Evolutionary conservation across 2,113 vertebrate genomes (phyloP).

Genomic region (Centropus unirufus): DNA sequence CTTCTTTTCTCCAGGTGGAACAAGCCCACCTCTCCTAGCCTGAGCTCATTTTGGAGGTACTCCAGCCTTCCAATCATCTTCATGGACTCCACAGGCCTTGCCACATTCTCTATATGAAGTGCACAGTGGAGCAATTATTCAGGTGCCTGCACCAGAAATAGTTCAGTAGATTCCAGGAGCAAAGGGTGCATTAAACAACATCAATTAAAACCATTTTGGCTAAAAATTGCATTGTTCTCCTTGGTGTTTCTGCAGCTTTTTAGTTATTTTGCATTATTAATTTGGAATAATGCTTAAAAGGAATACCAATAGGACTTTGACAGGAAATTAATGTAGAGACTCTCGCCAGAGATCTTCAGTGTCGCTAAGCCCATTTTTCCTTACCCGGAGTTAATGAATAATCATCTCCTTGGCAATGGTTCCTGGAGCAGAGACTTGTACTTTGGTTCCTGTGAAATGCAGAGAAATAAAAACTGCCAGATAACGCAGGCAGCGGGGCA

Average conservation of each 20-base stretch:
- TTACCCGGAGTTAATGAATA: conserved; percentile 63
- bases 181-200: conserved; percentile 9
- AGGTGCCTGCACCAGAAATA: neutral
- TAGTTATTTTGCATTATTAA: conserved; percentile 51
- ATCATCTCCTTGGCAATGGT: conserved; percentile 57
- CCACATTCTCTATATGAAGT: neutral
- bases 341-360: conserved; percentile 17
- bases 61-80: too few species aligned
- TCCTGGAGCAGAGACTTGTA: conserved; percentile 10
- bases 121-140: neutral
- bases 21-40: too few species aligned
- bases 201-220: neutral
- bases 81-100: too few species aligned
- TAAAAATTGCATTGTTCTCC: neutral
- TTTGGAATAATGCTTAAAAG: conserved; percentile 31
- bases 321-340: conserved; percentile 43
- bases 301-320: conserved; percentile 41
- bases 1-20: too few species aligned
- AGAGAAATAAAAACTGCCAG: conserved; percentile 42
- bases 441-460: conserved; percentile 33
- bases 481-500: neutral
- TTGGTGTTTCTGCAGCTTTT: neutral
- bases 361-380: conserved; percentile 40
- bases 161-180: neutral
- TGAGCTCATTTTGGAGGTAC: too few species aligned